Evolutionary conservation across 2,113 vertebrate species (phyloP).

Genomic region (Danionella cerebrum): DNA sequence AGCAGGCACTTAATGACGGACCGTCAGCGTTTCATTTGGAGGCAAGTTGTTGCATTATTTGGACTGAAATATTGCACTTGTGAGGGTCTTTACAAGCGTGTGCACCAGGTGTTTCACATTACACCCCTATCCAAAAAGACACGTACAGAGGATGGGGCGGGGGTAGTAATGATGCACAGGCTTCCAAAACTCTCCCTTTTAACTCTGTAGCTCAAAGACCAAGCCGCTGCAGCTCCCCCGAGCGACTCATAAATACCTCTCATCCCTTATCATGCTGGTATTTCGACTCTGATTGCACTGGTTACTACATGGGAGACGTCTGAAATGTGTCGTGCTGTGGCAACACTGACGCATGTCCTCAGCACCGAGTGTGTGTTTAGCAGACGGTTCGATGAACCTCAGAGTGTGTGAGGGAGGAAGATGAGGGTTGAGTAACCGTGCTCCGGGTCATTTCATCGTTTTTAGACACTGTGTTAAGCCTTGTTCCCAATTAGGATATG

Average conservation of each 20-base stretch:
- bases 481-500: not conserved
- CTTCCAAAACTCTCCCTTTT: conserved; percentile 22
- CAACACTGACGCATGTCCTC: not conserved
- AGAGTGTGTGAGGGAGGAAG: not conserved
- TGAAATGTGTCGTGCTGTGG: conserved; percentile 38
- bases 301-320: conserved; percentile 32
- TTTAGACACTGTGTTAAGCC: not conserved
- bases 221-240: conserved; percentile 15
- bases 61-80: not conserved
- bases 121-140: conserved; percentile 41
- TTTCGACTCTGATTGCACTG: conserved; percentile 39
- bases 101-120: conserved; percentile 65
- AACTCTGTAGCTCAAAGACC: conserved; percentile 24
- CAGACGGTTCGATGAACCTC: conserved; percentile 4
- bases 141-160: conserved; percentile 22
- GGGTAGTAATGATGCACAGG: not conserved
- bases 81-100: conserved; percentile 21
- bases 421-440: not conserved
- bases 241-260: conserved; percentile 42
- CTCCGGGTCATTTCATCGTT: not conserved
- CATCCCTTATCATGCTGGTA: conserved; percentile 43
- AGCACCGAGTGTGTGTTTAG: conserved; percentile 1
- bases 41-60: not conserved
- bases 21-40: not conserved
- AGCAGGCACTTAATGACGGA: not conserved